Evolutionary conservation across 2,888 invertebrate species (phyloP).

Genomic region (Synanthedon formicaeformis): DNA sequence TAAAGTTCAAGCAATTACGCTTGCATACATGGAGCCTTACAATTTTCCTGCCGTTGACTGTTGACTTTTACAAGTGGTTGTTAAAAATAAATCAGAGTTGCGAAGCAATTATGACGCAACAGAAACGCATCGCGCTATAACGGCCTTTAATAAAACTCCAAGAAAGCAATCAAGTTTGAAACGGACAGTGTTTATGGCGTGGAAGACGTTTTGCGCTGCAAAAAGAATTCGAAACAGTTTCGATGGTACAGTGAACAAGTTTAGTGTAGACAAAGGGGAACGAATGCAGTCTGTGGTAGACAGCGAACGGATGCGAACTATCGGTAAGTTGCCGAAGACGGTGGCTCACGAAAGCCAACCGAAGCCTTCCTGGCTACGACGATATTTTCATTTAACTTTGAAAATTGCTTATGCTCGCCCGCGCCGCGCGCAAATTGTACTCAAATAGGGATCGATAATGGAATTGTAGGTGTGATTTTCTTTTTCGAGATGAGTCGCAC

Average conservation of each 20-base stretch:
- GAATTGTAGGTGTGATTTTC: constrained; percentile 65
- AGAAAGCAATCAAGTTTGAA: too few relatives aligned
- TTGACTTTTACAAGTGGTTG: too few relatives aligned
- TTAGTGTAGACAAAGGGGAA: constrained; percentile 20
- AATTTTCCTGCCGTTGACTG: too few relatives aligned
- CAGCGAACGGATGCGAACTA: constrained; percentile 24
- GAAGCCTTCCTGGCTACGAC: constrained; percentile 14
- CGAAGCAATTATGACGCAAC: not conserved
- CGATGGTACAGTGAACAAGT: not conserved
- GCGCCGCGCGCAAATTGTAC: constrained; percentile 61
- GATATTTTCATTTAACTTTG: constrained; percentile 69
- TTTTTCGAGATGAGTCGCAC: constrained; percentile 45
- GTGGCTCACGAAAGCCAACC: not conserved
- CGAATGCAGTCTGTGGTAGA: constrained; percentile 16
- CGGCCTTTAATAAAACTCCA: not conserved
- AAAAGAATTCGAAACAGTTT: too few relatives aligned
- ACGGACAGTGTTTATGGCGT: too few relatives aligned
- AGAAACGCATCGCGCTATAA: not conserved
- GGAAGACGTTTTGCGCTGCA: too few relatives aligned
- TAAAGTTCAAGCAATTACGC: too few relatives aligned
- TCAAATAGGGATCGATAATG: constrained; percentile 65
- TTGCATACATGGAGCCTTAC: too few relatives aligned
- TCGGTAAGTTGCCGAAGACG: constrained; percentile 24
- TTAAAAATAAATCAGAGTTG: too few relatives aligned
- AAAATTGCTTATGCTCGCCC: constrained; percentile 56